Base-by-base conservation (phyloP, 2,888 invertebrate genomes). In the Escarpia spicata region DNA sequence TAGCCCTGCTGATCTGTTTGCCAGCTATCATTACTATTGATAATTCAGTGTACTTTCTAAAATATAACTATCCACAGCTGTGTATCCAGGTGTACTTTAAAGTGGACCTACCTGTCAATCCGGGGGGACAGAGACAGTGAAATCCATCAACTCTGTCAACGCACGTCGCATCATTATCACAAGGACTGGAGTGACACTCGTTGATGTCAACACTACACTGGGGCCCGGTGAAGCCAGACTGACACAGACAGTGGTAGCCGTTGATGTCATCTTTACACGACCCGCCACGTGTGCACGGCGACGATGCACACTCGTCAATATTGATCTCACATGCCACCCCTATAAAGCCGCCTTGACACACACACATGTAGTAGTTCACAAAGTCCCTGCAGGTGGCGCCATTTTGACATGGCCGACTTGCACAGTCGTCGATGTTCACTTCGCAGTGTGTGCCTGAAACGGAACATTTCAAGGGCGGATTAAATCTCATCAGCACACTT, bases 361-460 rank as follows among this genome's bases (percentile, higher is more conserved):
- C 19, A 31, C 92, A 93, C 90, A 43, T 90, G 92, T 60, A 91
- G 43, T 45, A 52, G 90, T 92, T 44, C 43, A 91, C 45, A 9
- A 92, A n/a, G 75, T 92, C 92, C 92, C 93, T 43, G 94, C 94
- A 94, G 12, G 94, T 95, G 43, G 93, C 94, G 91, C 94, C 94
- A 60, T 94, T 94, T 91, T 92, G 93, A 96, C 96, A 96, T 0
- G 99, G 99, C 96, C 98, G 98, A 0, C 98, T 98, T 0, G 99
- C 97, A 95, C 99, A 99, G 95, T 99, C 99, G 96, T 99, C 99
- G 95, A 99, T 98, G 95, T 99, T 99, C 0, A 99, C 99, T 96
- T 99, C 99, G 95, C 99, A 99, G 92, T 98, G 97, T 0, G 98
- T 98, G 0, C 99, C 99, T 0, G 95, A 75, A 75, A 26, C 3